A percentile compares a stretch with the other conserved stretches of the same genome.
Conservation (phyloP, 2,888 invertebrate species). For the Microctonus brassicae region DNA sequence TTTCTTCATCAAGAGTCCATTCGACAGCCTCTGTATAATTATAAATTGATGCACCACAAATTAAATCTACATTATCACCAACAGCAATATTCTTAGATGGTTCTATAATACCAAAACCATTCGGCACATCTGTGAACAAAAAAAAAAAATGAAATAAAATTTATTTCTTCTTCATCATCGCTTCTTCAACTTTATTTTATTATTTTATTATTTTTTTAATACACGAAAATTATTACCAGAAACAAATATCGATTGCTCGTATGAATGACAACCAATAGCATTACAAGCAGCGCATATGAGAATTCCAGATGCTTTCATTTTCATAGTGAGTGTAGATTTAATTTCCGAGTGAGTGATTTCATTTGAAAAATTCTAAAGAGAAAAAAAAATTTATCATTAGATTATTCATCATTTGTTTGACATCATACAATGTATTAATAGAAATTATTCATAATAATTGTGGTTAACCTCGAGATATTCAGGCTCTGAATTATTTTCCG, state of each 20-base stretch:
- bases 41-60: conserved; percentile 74
- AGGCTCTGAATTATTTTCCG: conserved; percentile 51
- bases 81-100: conserved; percentile 65
- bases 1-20: conserved; percentile 69
- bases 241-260: conserved; percentile 57
- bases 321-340: conserved; percentile 44
- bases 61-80: conserved; percentile 73
- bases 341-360: conserved; percentile 9
- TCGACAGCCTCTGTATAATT: conserved; percentile 69
- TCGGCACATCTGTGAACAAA: conserved; percentile 69
- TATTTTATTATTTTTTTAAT: neutral
- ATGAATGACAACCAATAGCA: conserved; percentile 54
- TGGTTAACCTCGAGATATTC: neutral
- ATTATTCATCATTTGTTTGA: neutral
- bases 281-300: conserved; percentile 67
- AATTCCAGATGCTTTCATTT: conserved; percentile 56
- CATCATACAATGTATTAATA: neutral
- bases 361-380: conserved; percentile 20
- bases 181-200: neutral
- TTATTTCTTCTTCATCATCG: no score
- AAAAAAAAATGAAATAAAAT: conserved; percentile 41
- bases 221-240: conserved; percentile 59
- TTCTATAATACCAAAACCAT: conserved; percentile 68
- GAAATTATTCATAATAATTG: neutral
- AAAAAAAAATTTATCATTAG: neutral